Percentiles rank a stretch among this genome's conserved stretches.
phyloP scores from a whole-genome alignment of 2,888 invertebrate species.

The Flabesymbios commensalis region DNA sequence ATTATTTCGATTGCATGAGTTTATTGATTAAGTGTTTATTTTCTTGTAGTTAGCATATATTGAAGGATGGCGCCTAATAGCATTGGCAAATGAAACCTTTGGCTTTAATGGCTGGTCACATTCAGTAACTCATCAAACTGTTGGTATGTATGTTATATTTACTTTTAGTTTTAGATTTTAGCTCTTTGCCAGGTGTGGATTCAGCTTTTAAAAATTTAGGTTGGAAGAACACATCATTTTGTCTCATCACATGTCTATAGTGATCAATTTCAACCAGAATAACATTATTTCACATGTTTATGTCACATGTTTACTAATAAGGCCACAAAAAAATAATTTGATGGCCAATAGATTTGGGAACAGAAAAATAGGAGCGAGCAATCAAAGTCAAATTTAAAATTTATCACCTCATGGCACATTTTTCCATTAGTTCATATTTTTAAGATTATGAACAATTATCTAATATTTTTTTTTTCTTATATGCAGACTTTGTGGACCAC shows the following conservation, averaged over 20 bases:
- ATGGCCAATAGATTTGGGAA: no score
- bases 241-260: no score
- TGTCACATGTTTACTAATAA: no score
- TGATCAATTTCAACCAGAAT: no score
- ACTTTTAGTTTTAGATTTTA: not conserved
- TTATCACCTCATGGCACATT: no score
- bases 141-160: slow-evolving; percentile 44
- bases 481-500: slow-evolving; percentile 59
- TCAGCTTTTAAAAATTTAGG: not conserved
- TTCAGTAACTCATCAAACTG: slow-evolving; percentile 59
- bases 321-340: no score
- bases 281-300: no score
- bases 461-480: not conserved
- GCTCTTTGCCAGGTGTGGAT: not conserved
- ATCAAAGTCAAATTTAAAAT: no score
- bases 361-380: no score
- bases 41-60: slow-evolving; percentile 58
- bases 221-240: not conserved
- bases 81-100: slow-evolving; percentile 62
- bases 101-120: slow-evolving; percentile 64
- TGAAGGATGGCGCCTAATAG: slow-evolving; percentile 60
- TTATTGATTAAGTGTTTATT: not conserved
- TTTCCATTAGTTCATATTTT: no score
- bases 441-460: no score
- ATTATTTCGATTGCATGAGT: not conserved